phyloP scores from a whole-genome alignment of 2,888 invertebrate genomes.

The Adela reaumurella region DNA sequence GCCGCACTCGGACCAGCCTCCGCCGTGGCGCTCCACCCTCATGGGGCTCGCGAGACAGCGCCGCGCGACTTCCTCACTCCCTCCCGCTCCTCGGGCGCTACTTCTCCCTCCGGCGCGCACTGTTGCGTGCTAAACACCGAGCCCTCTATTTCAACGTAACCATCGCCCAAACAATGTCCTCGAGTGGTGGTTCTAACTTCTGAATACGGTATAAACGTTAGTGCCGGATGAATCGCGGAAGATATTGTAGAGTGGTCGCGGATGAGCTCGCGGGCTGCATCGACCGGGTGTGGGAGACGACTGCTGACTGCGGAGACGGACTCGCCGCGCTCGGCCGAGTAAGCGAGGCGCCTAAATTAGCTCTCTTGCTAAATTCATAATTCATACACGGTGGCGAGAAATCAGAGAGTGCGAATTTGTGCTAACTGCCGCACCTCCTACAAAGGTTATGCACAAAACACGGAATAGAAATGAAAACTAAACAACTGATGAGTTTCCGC shows the following conservation, averaged over 20 bases:
- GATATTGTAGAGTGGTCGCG: too few species aligned
- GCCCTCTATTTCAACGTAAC: too few species aligned
- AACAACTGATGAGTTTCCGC: background rate
- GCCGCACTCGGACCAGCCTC: constrained; percentile 49
- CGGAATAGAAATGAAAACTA: background rate
- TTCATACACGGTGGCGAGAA: constrained; percentile 22
- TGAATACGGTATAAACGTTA: too few species aligned
- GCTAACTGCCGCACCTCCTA: background rate
- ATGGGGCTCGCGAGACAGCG: constrained; percentile 34
- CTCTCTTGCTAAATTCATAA: constrained; percentile 22
- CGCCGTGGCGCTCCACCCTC: constrained; percentile 33
- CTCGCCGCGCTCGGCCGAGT: constrained; percentile 25
- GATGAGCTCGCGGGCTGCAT: too few species aligned
- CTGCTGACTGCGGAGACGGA: background rate
- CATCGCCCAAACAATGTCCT: too few species aligned
- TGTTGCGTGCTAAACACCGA: too few species aligned
- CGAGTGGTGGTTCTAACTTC: too few species aligned
- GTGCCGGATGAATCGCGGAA: too few species aligned
- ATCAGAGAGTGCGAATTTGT: background rate
- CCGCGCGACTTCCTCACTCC: constrained; percentile 26
- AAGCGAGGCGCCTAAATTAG: constrained; percentile 22
- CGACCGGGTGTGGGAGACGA: too few species aligned
- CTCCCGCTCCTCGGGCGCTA: constrained; percentile 11
- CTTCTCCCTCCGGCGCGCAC: too few species aligned
- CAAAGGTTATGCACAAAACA: background rate